phyloP scores from a whole-genome alignment of 2,797 vertebrate species.

The Melanotaenia pygmaea region DNA sequence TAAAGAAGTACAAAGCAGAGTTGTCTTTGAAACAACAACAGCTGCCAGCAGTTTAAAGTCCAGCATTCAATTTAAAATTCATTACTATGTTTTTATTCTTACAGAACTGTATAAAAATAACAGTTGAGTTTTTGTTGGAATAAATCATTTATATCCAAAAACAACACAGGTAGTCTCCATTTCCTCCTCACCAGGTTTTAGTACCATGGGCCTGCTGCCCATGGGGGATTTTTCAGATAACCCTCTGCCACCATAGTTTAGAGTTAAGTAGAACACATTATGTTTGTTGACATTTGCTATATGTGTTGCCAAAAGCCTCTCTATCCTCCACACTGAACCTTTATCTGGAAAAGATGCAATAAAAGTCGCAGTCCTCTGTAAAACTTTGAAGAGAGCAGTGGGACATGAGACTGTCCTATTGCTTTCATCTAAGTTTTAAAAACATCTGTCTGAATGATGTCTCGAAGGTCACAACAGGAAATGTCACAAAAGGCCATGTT shows the following conservation, averaged over 20 bases:
- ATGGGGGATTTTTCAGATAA: background rate
- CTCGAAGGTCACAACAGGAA: conserved; percentile 18
- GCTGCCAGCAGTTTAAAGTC: no score
- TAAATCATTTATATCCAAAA: no score
- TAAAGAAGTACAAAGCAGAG: no score
- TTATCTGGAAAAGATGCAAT: background rate
- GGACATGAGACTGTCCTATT: background rate
- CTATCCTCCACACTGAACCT: background rate
- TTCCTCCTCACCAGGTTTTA: no score
- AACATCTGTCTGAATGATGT: conserved; percentile 6
- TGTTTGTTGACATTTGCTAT: background rate
- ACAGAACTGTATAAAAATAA: no score
- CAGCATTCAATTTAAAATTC: no score
- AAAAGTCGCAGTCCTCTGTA: background rate
- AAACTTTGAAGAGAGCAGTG: background rate
- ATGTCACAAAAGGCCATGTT: conserved; percentile 14
- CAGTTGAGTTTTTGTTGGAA: no score
- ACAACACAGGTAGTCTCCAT: no score
- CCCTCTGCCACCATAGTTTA: background rate
- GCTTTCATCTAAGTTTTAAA: conserved; percentile 5
- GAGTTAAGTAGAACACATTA: background rate
- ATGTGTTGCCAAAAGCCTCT: background rate
- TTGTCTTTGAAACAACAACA: no score
- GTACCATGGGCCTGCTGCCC: no score
- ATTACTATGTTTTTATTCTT: no score